Percentiles rank a stretch among this genome's conserved stretches.
Conservation (phyloP, 2,113 vertebrate species). For the Strix uralensis region DNA sequence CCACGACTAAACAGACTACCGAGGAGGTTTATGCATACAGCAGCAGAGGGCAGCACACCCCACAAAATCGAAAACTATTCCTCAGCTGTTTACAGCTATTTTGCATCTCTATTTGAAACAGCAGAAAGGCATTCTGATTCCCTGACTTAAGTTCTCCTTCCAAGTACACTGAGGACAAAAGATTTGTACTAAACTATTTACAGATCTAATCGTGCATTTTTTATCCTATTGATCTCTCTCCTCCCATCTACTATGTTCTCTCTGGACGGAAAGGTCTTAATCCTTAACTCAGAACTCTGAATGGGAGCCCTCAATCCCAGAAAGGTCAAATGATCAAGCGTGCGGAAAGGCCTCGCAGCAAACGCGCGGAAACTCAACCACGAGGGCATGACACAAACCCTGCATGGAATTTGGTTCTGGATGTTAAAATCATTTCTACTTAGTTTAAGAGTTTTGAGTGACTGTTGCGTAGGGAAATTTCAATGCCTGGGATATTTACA, state of each 20-base stretch:
- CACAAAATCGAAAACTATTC: background rate
- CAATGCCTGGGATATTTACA: background rate
- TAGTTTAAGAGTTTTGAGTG: background rate
- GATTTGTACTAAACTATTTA: background rate
- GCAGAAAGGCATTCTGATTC: background rate
- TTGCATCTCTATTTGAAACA: background rate
- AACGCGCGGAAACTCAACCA: background rate
- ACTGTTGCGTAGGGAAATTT: background rate
- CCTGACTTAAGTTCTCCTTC: background rate
- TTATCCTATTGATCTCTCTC: background rate
- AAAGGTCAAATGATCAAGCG: background rate
- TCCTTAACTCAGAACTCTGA: background rate
- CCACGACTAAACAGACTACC: background rate
- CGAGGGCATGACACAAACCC: background rate
- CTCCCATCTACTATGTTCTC: background rate
- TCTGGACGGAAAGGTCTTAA: background rate
- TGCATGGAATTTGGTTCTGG: background rate
- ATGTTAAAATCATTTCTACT: background rate
- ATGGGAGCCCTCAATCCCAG: background rate
- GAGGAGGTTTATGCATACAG: background rate
- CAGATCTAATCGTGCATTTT: background rate
- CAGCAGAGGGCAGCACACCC: constrained; percentile 67
- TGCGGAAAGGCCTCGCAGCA: background rate
- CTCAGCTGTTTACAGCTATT: background rate
- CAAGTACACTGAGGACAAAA: background rate